Percentiles rank a stretch among this genome's conserved stretches.
Evolutionary conservation across 1,140 invertebrate genomes (phyloP).

Genomic region (Aleiodes sp.): DNA sequence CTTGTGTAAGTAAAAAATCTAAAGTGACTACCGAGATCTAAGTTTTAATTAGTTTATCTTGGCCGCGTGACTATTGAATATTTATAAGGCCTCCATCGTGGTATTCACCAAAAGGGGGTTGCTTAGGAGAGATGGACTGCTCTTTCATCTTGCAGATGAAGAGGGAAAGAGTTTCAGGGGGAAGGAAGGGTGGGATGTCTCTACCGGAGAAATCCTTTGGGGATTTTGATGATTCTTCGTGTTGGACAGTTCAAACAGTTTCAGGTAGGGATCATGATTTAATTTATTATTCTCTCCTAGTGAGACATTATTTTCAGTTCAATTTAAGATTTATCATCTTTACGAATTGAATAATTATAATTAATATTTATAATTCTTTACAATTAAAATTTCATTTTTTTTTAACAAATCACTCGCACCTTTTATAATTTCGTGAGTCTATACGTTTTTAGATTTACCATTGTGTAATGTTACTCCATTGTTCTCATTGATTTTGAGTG

Average conservation of each 20-base stretch:
- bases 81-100: constrained; percentile 61
- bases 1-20: constrained; percentile 69
- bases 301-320: too few relatives aligned
- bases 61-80: constrained; percentile 68
- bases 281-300: too few relatives aligned
- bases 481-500: too few relatives aligned
- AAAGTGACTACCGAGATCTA: constrained; percentile 69
- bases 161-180: constrained; percentile 25
- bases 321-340: too few relatives aligned
- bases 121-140: not conserved
- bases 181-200: not conserved
- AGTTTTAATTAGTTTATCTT: constrained; percentile 70
- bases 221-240: constrained; percentile 18
- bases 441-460: too few relatives aligned
- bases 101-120: constrained; percentile 6
- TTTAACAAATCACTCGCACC: too few relatives aligned
- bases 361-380: too few relatives aligned
- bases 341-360: too few relatives aligned
- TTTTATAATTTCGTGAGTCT: too few relatives aligned
- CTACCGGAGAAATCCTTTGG: not conserved
- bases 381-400: too few relatives aligned
- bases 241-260: not conserved
- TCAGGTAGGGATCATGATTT: too few relatives aligned
- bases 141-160: constrained; percentile 7
- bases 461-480: too few relatives aligned